phyloP scores from a whole-genome alignment of 2,797 vertebrate genomes.

The Cyprinella venusta region DNA sequence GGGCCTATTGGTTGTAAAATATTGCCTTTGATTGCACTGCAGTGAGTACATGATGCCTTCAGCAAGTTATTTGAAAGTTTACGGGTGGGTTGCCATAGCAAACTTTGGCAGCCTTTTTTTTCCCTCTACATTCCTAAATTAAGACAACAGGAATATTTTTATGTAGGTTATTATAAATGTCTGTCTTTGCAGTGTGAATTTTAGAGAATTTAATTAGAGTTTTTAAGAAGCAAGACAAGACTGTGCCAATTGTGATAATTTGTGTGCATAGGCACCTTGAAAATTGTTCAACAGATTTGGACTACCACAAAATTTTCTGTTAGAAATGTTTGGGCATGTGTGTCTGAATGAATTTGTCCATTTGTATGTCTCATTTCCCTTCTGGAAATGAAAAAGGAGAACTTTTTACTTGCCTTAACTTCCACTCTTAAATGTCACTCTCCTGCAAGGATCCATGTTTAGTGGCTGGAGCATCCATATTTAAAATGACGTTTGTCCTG shows the following conservation, averaged over 20 bases:
- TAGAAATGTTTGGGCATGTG: neutral
- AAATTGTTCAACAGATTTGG: neutral
- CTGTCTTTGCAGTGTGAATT: neutral
- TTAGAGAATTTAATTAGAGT: neutral
- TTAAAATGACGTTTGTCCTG: slow-evolving; percentile 4
- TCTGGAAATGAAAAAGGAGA: neutral
- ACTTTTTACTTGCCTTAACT: neutral
- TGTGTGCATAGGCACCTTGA: neutral
- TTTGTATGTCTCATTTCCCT: neutral
- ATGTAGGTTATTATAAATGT: neutral
- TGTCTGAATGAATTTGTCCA: neutral
- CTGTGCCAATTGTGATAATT: too few relatives aligned
- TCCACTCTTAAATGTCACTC: neutral
- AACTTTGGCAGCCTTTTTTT: neutral
- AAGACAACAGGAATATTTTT: neutral
- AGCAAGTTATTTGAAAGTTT: neutral
- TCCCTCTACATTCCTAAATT: neutral
- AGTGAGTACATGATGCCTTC: neutral
- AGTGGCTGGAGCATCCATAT: neutral
- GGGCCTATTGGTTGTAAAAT: neutral
- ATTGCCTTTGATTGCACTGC: neutral
- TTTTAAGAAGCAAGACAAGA: neutral
- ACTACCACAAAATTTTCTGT: too few relatives aligned
- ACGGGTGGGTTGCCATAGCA: neutral
- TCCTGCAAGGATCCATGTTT: neutral